Percentiles rank a stretch among this genome's conserved stretches.
phyloP scores from a whole-genome alignment of 2,113 vertebrate species.

The Hemiprocne comata region DNA sequence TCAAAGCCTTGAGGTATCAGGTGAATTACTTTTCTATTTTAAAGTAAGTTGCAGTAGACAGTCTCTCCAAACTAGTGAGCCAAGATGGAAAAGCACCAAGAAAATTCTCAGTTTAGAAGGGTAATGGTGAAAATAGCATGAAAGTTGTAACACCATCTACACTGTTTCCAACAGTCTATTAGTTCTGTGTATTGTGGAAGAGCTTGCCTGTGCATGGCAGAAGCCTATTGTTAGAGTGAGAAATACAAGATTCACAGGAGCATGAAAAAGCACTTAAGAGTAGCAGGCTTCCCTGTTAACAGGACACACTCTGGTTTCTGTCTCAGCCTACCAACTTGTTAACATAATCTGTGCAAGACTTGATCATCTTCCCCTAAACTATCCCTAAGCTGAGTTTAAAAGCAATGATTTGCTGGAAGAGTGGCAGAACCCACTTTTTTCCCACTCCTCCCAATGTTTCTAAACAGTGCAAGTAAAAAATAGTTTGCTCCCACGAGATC shows the following conservation, averaged over 20 bases:
- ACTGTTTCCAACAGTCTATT: not conserved
- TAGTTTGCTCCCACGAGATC: not conserved
- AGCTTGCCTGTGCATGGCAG: not conserved
- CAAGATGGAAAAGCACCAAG: not conserved
- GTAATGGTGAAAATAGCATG: not conserved
- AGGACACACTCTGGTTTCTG: not conserved
- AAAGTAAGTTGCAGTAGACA: accelerated
- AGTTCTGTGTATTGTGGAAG: not conserved
- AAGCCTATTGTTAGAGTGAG: not conserved
- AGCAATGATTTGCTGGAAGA: not conserved
- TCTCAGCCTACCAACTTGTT: not conserved
- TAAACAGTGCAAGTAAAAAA: not conserved
- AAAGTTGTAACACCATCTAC: not conserved
- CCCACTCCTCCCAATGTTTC: not conserved
- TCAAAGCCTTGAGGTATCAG: not conserved
- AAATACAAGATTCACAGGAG: not conserved
- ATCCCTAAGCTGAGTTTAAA: not conserved
- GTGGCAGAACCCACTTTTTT: not conserved
- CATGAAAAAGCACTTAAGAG: not conserved
- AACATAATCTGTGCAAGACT: not conserved
- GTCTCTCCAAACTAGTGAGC: not conserved
- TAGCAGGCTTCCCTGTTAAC: not conserved
- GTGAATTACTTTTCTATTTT: not conserved
- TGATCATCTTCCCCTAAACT: not conserved
- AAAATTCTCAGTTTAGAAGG: not conserved